These are phyloP conservation scores for Trachythela sp. DNA, from an alignment of 64 coral and sea anemone species.

Conservation along the genomic window DNA sequence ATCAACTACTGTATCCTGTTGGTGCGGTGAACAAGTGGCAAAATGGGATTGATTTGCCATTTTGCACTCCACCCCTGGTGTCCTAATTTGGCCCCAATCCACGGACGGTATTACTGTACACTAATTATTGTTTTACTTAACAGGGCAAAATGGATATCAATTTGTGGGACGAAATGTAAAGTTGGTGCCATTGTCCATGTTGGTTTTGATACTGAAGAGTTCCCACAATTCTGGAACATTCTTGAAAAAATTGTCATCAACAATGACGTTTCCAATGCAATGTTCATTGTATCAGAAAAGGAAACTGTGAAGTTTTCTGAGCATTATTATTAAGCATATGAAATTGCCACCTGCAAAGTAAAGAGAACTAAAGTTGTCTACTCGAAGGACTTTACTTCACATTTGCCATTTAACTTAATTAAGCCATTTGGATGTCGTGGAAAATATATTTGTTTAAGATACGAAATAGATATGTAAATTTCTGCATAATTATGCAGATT, in stretches of 20 bases:
- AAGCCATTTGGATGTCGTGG: slow-evolving; percentile 11
- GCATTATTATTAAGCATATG: slow-evolving; percentile 39
- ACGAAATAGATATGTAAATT: slow-evolving; percentile 22
- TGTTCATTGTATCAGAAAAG: slow-evolving; percentile 8
- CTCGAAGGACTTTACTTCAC: not conserved
- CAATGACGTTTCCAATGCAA: not conserved
- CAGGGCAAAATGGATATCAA: slow-evolving; percentile 9
- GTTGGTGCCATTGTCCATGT: slow-evolving; percentile 10
- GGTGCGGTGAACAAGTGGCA: too few relatives aligned
- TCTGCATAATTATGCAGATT: too few relatives aligned
- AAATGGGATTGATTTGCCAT: too few relatives aligned
- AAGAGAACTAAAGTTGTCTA: not conserved
- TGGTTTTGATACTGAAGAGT: not conserved
- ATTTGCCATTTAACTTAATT: slow-evolving; percentile 11
- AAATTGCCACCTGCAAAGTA: not conserved
- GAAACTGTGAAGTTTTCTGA: not conserved
- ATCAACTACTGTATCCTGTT: too few relatives aligned
- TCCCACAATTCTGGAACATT: slow-evolving; percentile 24
- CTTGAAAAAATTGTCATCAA: not conserved
- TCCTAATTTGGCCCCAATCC: too few relatives aligned
- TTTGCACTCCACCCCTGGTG: too few relatives aligned
- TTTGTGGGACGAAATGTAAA: slow-evolving; percentile 33
- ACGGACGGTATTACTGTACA: not conserved
- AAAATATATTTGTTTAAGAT: slow-evolving; percentile 13
- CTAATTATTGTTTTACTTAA: not conserved